phyloP scores from a whole-genome alignment of 2,113 vertebrate genomes.

The Bos javanicus region DNA sequence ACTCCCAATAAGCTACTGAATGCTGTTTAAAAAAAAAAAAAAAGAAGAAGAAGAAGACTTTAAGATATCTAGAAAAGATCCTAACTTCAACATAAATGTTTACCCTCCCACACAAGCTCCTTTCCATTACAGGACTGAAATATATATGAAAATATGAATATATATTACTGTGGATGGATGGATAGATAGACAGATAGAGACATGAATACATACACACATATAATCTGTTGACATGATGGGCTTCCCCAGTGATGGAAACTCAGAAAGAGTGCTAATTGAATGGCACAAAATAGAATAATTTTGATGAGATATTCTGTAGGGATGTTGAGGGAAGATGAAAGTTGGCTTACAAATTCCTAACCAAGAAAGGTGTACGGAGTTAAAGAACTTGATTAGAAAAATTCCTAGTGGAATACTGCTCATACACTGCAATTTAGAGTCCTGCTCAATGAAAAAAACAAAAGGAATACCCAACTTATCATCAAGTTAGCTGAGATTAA shows the following conservation, averaged over 20 bases:
- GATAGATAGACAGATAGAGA: not conserved
- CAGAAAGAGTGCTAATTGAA: not conserved
- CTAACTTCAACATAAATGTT: not conserved
- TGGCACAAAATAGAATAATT: not conserved
- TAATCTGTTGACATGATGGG: not conserved
- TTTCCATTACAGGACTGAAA: not conserved
- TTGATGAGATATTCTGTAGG: not conserved
- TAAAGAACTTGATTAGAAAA: constrained; percentile 13
- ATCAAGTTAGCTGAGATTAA: not conserved
- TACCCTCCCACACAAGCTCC: not conserved
- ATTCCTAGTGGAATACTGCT: not conserved
- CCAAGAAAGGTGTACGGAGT: not conserved
- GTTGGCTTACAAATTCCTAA: constrained; percentile 8
- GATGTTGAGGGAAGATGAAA: not conserved
- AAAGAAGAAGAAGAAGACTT: not conserved
- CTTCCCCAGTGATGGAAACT: not conserved
- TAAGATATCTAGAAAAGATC: not conserved
- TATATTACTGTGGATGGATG: not conserved
- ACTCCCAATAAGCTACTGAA: not conserved
- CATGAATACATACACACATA: not conserved
- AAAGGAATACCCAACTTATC: not conserved
- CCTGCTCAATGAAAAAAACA: not conserved
- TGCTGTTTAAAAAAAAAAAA: not conserved
- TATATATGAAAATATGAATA: not conserved
- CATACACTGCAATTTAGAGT: not conserved